Evolutionary conservation across 2,113 vertebrate species (phyloP).

Genomic region (Cinclus mexicanus): DNA sequence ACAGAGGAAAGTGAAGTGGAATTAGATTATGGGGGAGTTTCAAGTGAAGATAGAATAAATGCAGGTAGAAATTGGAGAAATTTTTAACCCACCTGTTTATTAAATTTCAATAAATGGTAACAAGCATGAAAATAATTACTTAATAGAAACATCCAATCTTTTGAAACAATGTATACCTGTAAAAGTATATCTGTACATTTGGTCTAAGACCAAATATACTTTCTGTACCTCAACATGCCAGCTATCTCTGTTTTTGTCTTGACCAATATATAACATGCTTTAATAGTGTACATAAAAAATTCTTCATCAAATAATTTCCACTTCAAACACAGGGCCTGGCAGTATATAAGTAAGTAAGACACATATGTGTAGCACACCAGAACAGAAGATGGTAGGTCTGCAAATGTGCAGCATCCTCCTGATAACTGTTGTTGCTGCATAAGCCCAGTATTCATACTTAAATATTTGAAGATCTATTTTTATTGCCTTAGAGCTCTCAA

Average conservation of each 20-base stretch:
- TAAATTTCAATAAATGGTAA: not conserved
- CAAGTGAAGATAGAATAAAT: not conserved
- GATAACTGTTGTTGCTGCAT: not conserved
- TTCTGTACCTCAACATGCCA: not conserved
- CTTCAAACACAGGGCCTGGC: not conserved
- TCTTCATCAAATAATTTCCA: not conserved
- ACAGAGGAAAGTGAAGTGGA: not conserved
- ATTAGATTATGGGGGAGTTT: not conserved
- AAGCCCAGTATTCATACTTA: not conserved
- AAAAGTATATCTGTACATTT: not conserved
- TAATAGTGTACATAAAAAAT: not conserved
- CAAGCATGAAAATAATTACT: not conserved
- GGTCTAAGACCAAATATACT: not conserved
- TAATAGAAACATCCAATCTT: not conserved
- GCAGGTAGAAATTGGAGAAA: not conserved
- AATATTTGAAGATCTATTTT: slow-evolving; percentile 28
- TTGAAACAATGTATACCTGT: not conserved
- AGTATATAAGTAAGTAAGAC: not conserved
- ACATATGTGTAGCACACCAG: slow-evolving; percentile 17
- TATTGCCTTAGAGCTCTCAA: slow-evolving; percentile 23
- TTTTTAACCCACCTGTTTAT: not conserved
- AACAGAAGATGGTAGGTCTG: not conserved
- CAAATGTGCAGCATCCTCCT: slow-evolving; percentile 22
- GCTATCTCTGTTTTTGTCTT: not conserved
- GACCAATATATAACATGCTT: not conserved